Conservation (phyloP, 2,113 vertebrate species). For the Microcebus lehilahytsara region DNA sequence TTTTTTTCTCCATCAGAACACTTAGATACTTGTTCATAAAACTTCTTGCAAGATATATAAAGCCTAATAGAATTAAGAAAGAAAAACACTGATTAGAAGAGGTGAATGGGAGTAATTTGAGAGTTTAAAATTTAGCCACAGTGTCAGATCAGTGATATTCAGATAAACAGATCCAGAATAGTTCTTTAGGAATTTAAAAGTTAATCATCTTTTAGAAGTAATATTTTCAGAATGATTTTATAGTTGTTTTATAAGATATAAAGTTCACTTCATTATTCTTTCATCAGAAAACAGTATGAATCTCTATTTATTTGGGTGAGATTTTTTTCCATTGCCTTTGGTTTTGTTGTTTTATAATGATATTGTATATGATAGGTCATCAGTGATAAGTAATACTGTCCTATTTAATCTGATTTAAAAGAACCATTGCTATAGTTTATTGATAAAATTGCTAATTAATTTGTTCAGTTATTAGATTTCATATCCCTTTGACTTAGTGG, state of each 20-base stretch:
- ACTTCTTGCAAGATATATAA: background rate
- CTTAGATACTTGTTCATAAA: background rate
- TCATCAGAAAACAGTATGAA: background rate
- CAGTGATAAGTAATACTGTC: background rate
- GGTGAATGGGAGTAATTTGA: background rate
- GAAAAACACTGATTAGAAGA: conserved; percentile 1
- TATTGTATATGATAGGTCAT: background rate
- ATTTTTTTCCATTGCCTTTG: background rate
- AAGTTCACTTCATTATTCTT: conserved; percentile 2
- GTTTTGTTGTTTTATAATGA: background rate
- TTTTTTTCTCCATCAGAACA: background rate
- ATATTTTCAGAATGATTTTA: background rate
- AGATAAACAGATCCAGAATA: background rate
- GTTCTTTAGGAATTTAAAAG: conserved; percentile 14
- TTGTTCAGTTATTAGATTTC: background rate
- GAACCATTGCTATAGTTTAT: background rate
- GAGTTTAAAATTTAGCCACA: conserved; percentile 19
- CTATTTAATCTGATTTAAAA: conserved; percentile 7
- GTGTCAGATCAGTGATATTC: background rate
- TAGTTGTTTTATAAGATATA: conserved; percentile 33
- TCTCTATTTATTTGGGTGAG: conserved; percentile 7
- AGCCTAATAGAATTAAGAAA: background rate
- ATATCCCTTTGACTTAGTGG: background rate
- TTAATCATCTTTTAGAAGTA: conserved; percentile 34
- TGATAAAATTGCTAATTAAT: conserved; percentile 17